Conservation (phyloP, 2,888 invertebrate species). For the Pristionchus arcanus region DNA sequence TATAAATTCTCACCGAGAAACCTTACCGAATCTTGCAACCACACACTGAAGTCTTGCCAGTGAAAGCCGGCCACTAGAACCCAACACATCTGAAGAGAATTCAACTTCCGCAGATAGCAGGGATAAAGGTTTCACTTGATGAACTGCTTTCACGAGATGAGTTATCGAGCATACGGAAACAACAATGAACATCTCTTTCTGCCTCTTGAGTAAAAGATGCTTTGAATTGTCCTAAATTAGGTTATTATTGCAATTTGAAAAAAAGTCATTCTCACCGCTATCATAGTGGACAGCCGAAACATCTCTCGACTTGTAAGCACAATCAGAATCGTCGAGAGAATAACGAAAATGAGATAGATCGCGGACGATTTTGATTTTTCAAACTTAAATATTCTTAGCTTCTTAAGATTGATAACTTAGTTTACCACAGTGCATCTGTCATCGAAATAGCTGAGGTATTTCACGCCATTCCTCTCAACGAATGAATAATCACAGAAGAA, state of each 20-base stretch:
- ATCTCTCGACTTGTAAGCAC: neutral
- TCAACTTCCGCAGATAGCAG: neutral
- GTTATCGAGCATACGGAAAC: neutral
- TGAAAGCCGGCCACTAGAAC: neutral
- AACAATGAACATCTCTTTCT: neutral
- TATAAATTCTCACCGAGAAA: neutral
- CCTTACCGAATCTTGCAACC: neutral
- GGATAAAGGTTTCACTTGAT: neutral
- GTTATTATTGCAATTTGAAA: neutral
- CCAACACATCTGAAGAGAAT: neutral
- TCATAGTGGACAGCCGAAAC: neutral
- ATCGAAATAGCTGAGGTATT: neutral
- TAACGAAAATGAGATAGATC: neutral
- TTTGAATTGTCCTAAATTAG: neutral
- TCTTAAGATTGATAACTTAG: neutral
- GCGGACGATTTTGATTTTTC: neutral
- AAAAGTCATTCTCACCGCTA: neutral
- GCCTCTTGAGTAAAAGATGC: neutral
- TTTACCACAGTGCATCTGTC: neutral
- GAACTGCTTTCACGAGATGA: neutral
- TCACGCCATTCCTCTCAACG: neutral
- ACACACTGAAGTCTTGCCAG: neutral
- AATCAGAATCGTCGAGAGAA: neutral
- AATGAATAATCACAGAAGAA: constrained; percentile 10
- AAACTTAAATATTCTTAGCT: neutral